phyloP scores from a whole-genome alignment of 2,888 invertebrate genomes.

The Eilema griseolum region DNA sequence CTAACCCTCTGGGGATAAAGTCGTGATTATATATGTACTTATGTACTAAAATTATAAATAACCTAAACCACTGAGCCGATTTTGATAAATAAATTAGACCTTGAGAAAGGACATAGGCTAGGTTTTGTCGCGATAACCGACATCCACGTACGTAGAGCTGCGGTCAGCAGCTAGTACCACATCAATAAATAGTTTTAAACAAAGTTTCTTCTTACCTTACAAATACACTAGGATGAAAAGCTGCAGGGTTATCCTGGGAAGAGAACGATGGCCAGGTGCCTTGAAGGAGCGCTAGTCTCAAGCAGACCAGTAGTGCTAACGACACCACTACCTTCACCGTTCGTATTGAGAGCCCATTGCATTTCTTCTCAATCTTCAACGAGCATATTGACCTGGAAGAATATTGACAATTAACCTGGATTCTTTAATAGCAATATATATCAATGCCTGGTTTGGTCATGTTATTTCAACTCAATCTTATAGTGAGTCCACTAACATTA shows the following conservation, averaged over 20 bases:
- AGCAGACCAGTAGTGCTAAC: conserved; percentile 89
- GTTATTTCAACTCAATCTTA: background rate
- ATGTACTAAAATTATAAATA: too few species aligned
- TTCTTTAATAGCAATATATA: background rate
- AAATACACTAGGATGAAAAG: conserved; percentile 91
- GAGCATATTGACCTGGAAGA: conserved; percentile 72
- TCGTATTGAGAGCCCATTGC: conserved; percentile 87
- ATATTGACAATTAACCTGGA: conserved; percentile 1
- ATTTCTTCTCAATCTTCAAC: conserved; percentile 77
- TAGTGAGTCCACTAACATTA: too few species aligned
- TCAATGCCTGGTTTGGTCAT: too few species aligned
- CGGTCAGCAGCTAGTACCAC: background rate
- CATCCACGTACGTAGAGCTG: too few species aligned
- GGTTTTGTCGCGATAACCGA: too few species aligned
- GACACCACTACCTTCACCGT: conserved; percentile 89
- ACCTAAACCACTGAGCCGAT: too few species aligned
- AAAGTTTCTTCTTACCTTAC: conserved; percentile 87
- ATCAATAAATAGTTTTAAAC: background rate
- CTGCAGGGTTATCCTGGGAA: conserved; percentile 95
- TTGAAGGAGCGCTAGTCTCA: conserved; percentile 91
- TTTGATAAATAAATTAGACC: too few species aligned
- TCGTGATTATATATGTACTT: too few species aligned
- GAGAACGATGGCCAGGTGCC: conserved; percentile 94
- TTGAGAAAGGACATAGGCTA: too few species aligned
- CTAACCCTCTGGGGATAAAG: too few species aligned